Evolutionary conservation across 2,113 vertebrate genomes (phyloP).

Genomic region (Macrotus californicus): DNA sequence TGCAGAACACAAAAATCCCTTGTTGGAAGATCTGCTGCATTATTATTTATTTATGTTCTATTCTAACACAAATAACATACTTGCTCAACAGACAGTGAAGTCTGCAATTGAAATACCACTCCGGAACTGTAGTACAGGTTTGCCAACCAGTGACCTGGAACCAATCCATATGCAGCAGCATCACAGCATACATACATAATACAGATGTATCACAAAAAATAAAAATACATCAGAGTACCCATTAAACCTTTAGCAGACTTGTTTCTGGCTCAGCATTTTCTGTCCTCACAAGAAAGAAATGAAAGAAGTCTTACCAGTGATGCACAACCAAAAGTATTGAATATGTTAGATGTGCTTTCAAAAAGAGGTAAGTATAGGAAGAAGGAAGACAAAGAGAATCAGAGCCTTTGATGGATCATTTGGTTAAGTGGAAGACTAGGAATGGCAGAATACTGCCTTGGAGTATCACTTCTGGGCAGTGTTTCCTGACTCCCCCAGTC

Average conservation of each 20-base stretch:
- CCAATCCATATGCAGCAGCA: conserved; percentile 23
- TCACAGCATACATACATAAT: conserved; percentile 14
- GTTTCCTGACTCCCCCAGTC: background rate
- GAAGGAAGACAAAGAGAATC: background rate
- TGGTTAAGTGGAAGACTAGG: background rate
- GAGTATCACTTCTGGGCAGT: background rate
- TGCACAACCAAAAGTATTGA: background rate
- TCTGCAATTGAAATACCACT: conserved; percentile 31
- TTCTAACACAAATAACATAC: conserved; percentile 40
- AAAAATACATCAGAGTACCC: conserved; percentile 19
- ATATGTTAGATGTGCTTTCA: background rate
- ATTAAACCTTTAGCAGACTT: background rate
- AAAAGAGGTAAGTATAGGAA: background rate
- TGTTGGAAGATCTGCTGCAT: background rate
- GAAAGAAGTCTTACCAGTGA: background rate
- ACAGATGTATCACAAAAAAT: conserved; percentile 27
- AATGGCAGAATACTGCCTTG: background rate
- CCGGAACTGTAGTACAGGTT: conserved; percentile 18
- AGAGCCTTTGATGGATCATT: background rate
- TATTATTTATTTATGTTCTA: conserved; percentile 60
- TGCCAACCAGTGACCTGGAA: conserved; percentile 56
- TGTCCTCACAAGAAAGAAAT: background rate
- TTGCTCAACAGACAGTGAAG: conserved; percentile 54
- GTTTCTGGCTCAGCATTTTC: conserved; percentile 18
- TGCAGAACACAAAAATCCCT: background rate